Percentiles rank a stretch among this genome's conserved stretches.
Evolutionary conservation across 2,888 invertebrate genomes (phyloP).

Genomic region (Ametastegia equiseti): DNA sequence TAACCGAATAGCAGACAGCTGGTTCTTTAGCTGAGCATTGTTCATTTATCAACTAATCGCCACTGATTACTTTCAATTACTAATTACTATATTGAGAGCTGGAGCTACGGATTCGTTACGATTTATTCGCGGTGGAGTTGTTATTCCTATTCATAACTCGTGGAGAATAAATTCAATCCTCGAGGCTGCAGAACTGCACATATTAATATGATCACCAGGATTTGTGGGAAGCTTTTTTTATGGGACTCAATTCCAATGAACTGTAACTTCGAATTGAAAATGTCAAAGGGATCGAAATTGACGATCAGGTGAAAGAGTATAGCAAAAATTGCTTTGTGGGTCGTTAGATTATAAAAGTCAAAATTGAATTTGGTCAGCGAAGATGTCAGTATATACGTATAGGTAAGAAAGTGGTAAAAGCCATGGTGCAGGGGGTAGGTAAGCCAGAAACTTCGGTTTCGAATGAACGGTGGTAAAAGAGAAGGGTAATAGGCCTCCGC

Average conservation of each 20-base stretch:
- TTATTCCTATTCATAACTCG: neutral
- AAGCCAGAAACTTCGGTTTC: conserved; percentile 17
- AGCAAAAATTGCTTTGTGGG: neutral
- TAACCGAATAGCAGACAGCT: neutral
- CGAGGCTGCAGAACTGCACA: neutral
- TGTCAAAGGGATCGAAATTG: neutral
- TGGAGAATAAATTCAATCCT: neutral
- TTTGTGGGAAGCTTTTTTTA: neutral
- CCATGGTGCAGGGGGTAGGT: conserved; percentile 7
- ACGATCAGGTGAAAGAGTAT: neutral
- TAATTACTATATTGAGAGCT: neutral
- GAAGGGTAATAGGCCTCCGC: conserved; percentile 51
- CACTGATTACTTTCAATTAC: conserved; percentile 11
- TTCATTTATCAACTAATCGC: conserved; percentile 10
- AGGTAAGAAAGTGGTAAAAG: neutral
- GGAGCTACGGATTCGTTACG: neutral
- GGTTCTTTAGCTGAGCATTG: neutral
- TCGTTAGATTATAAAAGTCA: neutral
- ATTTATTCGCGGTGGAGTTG: neutral
- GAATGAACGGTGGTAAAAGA: conserved; percentile 21
- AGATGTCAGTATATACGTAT: neutral
- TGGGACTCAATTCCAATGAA: neutral
- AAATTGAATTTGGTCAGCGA: neutral
- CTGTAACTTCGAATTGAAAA: neutral
- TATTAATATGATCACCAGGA: neutral